Conservation (phyloP, 2,888 invertebrate genomes). For the Euclidia mi region DNA sequence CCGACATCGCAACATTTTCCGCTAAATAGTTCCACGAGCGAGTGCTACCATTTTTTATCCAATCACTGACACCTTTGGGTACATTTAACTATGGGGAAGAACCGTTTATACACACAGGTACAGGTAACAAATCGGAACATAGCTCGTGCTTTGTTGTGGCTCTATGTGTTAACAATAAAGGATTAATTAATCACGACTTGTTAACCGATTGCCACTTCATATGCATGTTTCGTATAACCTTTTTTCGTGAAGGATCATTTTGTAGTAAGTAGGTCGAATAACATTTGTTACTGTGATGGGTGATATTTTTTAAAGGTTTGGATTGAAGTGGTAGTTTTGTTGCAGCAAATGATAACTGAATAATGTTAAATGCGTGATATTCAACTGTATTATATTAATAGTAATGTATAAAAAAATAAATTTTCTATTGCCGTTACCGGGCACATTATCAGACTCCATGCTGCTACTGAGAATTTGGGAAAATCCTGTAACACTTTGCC, state of each 20-base stretch:
- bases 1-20: slow-evolving; percentile 3
- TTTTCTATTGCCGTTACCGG: too few relatives aligned
- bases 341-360: too few relatives aligned
- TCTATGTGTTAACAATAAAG: slow-evolving; percentile 68
- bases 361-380: too few relatives aligned
- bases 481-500: too few relatives aligned
- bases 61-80: slow-evolving; percentile 51
- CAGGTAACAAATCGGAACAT: slow-evolving; percentile 70
- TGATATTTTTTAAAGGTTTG: too few relatives aligned
- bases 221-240: slow-evolving; percentile 28
- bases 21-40: slow-evolving; percentile 11
- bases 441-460: too few relatives aligned
- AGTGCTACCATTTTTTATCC: slow-evolving; percentile 50
- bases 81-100: slow-evolving; percentile 52
- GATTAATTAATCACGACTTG: slow-evolving; percentile 69
- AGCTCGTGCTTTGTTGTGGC: slow-evolving; percentile 65
- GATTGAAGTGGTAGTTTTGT: too few relatives aligned
- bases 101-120: slow-evolving; percentile 52
- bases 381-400: too few relatives aligned
- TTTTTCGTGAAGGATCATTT: slow-evolving; percentile 9
- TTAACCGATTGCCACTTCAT: slow-evolving; percentile 30
- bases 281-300: background rate
- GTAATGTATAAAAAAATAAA: too few relatives aligned
- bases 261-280: background rate
- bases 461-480: too few relatives aligned